Conservation (phyloP, 2,888 invertebrate genomes). For the Dryobota labecula region DNA sequence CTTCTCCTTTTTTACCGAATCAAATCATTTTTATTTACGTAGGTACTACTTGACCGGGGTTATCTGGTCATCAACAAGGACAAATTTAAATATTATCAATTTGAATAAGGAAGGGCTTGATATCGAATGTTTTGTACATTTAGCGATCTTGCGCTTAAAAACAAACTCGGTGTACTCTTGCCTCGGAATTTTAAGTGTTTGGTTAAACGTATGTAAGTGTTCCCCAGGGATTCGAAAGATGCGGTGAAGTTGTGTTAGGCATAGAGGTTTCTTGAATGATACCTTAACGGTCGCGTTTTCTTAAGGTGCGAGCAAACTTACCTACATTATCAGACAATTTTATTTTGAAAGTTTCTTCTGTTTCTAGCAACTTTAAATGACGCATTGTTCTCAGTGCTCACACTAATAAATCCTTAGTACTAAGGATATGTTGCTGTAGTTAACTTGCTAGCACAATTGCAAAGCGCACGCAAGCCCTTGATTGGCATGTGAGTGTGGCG, state of each 20-base stretch:
- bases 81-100: constrained; percentile 77
- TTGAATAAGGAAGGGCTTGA: constrained; percentile 68
- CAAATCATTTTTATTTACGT: constrained; percentile 89
- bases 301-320: constrained; percentile 9
- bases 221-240: constrained; percentile 5
- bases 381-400: constrained; percentile 1
- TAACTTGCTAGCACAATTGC: constrained; percentile 23
- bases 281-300: constrained; percentile 11
- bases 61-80: constrained; percentile 86
- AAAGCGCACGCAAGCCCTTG: constrained; percentile 29
- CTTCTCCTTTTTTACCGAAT: constrained; percentile 85
- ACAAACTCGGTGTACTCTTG: constrained; percentile 15
- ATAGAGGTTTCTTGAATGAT: constrained; percentile 18
- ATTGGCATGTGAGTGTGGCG: constrained; percentile 21
- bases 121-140: constrained; percentile 58
- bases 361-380: neutral
- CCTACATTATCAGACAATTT: neutral
- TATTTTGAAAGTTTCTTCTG: neutral
- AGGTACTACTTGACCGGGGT: constrained; percentile 83
- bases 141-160: constrained; percentile 44
- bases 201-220: constrained; percentile 7
- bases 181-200: constrained; percentile 45
- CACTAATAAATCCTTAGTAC: neutral
- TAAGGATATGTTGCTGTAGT: neutral
- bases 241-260: neutral